Conservation (phyloP, 2,888 invertebrate genomes). For the Hypercompe scribonia region DNA sequence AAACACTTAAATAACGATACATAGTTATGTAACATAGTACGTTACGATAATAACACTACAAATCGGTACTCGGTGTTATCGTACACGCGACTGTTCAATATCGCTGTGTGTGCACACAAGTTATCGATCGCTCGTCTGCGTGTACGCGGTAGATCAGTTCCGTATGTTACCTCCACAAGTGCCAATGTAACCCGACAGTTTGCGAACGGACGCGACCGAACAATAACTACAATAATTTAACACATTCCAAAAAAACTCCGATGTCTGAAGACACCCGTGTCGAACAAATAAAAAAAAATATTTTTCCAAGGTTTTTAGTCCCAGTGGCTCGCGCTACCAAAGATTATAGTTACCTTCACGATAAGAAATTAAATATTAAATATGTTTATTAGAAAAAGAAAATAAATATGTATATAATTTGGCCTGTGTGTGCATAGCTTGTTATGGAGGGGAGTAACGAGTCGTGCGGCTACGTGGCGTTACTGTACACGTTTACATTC, state of each 20-base stretch:
- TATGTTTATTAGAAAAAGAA: conserved; percentile 74
- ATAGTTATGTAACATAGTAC: conserved; percentile 16
- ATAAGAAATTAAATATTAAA: conserved; percentile 79
- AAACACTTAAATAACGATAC: background rate
- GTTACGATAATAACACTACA: conserved; percentile 32
- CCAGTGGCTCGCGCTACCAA: conserved; percentile 83
- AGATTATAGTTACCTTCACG: conserved; percentile 85
- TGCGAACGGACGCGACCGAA: conserved; percentile 66
- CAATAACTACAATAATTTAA: conserved; percentile 72
- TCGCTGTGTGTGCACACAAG: conserved; percentile 30
- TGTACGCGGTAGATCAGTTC: conserved; percentile 32
- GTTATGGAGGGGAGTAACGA: conserved; percentile 52
- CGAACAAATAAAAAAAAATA: conserved; percentile 54
- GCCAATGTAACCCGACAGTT: conserved; percentile 67
- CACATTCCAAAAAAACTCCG: conserved; percentile 67
- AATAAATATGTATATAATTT: conserved; percentile 81
- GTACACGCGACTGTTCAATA: conserved; percentile 27
- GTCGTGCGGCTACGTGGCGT: conserved; percentile 41
- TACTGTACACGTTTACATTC: conserved; percentile 70
- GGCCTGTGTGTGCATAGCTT: conserved; percentile 80
- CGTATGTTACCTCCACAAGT: conserved; percentile 75
- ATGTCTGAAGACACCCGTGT: conserved; percentile 56
- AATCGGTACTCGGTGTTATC: conserved; percentile 26
- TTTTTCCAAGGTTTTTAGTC: conserved; percentile 65
- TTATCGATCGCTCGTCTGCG: conserved; percentile 36